Evolutionary conservation across 2,113 vertebrate species (phyloP).

Genomic region (Hoplias malabaricus): DNA sequence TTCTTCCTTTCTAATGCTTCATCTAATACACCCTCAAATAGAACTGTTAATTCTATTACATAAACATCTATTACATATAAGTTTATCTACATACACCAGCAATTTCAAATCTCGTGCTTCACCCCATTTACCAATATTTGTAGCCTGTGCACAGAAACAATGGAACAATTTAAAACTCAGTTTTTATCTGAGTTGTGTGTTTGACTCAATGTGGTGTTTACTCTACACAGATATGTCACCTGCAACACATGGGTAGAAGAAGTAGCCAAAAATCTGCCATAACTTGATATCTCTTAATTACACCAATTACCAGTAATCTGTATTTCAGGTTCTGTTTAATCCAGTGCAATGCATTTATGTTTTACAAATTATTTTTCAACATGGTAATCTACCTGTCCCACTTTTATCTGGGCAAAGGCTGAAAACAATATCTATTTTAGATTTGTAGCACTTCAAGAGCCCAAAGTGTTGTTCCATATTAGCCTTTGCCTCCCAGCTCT

Average conservation of each 20-base stretch:
- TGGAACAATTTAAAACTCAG: too few species aligned
- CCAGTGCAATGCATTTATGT: neutral
- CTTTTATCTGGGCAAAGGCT: neutral
- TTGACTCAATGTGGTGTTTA: too few species aligned
- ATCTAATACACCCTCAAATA: too few species aligned
- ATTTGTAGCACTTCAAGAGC: neutral
- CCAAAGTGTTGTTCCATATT: constrained; percentile 19
- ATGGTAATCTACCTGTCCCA: neutral
- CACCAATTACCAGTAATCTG: neutral
- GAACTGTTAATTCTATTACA: too few species aligned
- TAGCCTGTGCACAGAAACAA: too few species aligned
- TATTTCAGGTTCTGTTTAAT: neutral
- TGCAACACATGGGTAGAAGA: neutral
- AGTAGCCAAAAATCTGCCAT: too few species aligned
- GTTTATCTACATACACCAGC: too few species aligned
- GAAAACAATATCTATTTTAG: neutral
- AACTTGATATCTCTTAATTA: neutral
- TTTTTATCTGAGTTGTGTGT: too few species aligned
- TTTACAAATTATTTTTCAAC: neutral
- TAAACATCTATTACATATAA: too few species aligned
- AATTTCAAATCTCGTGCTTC: too few species aligned
- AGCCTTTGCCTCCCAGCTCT: constrained; percentile 5
- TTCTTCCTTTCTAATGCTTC: too few species aligned
- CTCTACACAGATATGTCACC: neutral
- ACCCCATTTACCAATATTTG: too few species aligned